Evolutionary conservation across 2,797 vertebrate genomes (phyloP), one percentile per base, ranked within the genome.

Genomic region (Scyliorhinus canicula): DNA sequence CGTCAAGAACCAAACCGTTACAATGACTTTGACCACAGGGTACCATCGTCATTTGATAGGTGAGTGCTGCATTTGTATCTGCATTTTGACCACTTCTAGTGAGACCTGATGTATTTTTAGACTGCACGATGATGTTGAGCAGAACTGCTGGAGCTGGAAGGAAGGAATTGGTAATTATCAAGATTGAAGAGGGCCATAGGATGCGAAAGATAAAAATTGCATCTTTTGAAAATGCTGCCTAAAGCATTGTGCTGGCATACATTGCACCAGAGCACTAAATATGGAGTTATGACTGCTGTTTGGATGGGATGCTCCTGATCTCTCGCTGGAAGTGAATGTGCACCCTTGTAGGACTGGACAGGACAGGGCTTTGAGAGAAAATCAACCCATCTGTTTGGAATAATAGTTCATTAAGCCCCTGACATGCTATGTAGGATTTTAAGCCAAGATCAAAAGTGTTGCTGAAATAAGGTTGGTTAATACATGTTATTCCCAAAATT

Each of bases 1-100:
- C 97, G 99, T 0, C 98, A 98, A 95, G 99, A 98, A 96, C 40
- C 79, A 60, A 98, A 98, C 96, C 98, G 99, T 95, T 99, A 99
- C 95, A 97, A 97, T 95, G 99, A 98, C 95, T 99, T 99, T 95
- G 98, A 97, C 96, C 98, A 98, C 88, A 96, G 98, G 95, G 98
- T 98, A 79, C 98, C 98, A 40, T 97, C 98, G 0, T 97, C 96
- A 96, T 97, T 98, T 95, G 99, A 99, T 95, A 98, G 99, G 99
- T 99, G 96, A 77, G 96, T 95, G 93, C 60, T 60, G 2, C 8
- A 24, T 93, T 65, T 57, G 21, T 31, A 52, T 94, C 47, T 94
- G 91, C 26, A 71, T 69, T 50, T 52, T 74, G 47, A 28, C 44
- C 7, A 4, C 47, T 50, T 28, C 67, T 19, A 52, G 12, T 93